Percentiles rank a stretch among this genome's conserved stretches.
Evolutionary conservation across 2,113 vertebrate species (phyloP).

Genomic region (Carlito syrichta): DNA sequence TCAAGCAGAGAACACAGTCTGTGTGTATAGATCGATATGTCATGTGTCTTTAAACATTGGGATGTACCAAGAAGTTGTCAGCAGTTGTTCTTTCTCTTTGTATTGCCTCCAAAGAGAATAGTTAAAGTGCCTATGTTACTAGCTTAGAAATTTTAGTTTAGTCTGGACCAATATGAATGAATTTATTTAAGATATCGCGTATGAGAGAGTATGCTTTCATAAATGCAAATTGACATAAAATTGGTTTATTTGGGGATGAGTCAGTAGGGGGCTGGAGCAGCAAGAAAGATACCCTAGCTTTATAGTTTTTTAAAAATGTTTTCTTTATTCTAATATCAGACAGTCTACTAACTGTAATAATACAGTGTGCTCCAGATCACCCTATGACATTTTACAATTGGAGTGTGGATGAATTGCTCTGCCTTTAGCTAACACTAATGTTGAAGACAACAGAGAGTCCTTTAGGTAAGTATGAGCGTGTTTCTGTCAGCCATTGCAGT

Average conservation of each 20-base stretch:
- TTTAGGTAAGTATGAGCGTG: neutral
- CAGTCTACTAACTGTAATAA: neutral
- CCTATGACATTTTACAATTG: neutral
- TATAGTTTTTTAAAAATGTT: neutral
- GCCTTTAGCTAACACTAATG: neutral
- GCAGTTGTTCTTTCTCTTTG: conserved; percentile 51
- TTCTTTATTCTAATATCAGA: neutral
- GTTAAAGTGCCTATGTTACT: neutral
- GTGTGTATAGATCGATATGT: conserved; percentile 12
- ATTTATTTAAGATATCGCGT: neutral
- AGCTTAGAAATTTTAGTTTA: conserved; percentile 4
- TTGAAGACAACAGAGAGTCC: conserved; percentile 35
- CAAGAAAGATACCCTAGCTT: neutral
- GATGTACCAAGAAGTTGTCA: conserved; percentile 57
- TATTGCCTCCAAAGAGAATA: neutral
- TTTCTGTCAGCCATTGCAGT: conserved; percentile 19
- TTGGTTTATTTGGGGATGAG: neutral
- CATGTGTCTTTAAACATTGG: conserved; percentile 9
- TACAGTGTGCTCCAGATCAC: neutral
- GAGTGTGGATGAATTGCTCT: neutral
- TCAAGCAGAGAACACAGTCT: conserved; percentile 47
- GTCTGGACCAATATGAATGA: neutral
- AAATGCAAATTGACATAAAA: neutral
- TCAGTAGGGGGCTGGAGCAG: neutral
- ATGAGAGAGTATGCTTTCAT: neutral